These are phyloP conservation scores for Cyphomyrus discorhynchus DNA, from an alignment of 2,113 vertebrate genomes.

Conservation along the genomic window DNA sequence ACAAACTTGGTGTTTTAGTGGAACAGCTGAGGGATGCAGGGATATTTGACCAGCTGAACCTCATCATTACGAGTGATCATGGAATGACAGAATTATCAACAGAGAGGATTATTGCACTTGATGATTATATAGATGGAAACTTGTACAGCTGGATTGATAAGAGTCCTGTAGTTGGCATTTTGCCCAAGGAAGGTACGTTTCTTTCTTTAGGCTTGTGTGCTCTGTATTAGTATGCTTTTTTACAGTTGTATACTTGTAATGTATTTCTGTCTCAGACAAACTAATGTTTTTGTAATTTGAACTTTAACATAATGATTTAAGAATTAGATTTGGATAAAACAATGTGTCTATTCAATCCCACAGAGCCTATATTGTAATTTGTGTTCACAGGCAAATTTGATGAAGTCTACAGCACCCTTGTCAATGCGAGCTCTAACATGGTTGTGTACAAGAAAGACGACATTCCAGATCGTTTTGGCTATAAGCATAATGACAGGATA, in stretches of 20 bases:
- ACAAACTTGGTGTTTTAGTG: conserved; percentile 77
- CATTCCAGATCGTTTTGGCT: conserved; percentile 72
- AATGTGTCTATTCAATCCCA: neutral
- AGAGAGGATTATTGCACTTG: conserved; percentile 76
- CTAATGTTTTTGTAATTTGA: neutral
- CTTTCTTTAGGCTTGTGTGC: neutral
- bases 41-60: conserved; percentile 68
- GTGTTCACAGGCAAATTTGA: conserved; percentile 67
- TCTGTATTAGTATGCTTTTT: neutral
- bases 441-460: conserved; percentile 76
- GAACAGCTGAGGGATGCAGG: conserved; percentile 64
- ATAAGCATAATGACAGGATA: conserved; percentile 71
- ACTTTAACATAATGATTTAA: neutral
- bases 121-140: conserved; percentile 69
- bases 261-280: neutral
- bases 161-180: conserved; percentile 74
- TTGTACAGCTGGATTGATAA: conserved; percentile 74
- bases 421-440: conserved; percentile 74
- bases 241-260: neutral
- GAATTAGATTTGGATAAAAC: neutral
- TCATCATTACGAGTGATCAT: conserved; percentile 85
- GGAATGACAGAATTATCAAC: conserved; percentile 78
- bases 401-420: conserved; percentile 68
- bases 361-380: conserved; percentile 15
- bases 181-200: conserved; percentile 76